Base-by-base conservation (phyloP, 2,888 invertebrate species). In the Meliscaeva auricollis region DNA sequence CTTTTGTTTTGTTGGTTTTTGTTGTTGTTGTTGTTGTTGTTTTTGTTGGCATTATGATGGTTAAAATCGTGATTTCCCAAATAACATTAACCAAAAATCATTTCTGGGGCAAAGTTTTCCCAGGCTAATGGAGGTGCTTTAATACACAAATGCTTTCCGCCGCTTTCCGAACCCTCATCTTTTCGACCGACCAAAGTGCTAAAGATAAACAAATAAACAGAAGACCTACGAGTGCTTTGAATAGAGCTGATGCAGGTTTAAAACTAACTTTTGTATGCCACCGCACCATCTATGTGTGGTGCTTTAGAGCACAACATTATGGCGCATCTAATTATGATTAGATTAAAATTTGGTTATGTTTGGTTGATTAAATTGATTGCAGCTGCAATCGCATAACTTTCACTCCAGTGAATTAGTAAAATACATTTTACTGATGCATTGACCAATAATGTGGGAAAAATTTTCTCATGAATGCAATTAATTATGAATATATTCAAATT, bases 61-160 rank as follows among this genome's bases (percentile, higher is more conserved):
- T 48, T 77, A 41, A 58, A 62, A 20, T 78, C 83, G 78, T 83
- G 83, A 78, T 56, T 64, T 54, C 69, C 32, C 38, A 54, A 41
- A 66, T 70, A 48, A 66, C 26, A 66, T 56, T 52, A 62, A 56
- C 30, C 32, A 38, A 46, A 82, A 72, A 46, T 6, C 13, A 15
- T 75, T 84, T 84, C 52, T 79, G 66, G 83, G 83, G 13, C 83
- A 79, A 84, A 50, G 52, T 84, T 84, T 84, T 84, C 83, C 83
- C 83, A 84, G 83, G 83, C 79, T 22, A 22, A 48, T 79, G 20
- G 41, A 52, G 48, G 26, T 48, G 5, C 7, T n/a, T n/a, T n/a
- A n/a, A n/a, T n/a, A n/a, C n/a, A n/a, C n/a, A n/a, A n/a, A n/a
- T n/a, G n/a, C n/a, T n/a, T n/a, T n/a, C n/a, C n/a, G n/a, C n/a